Evolutionary conservation across 2,888 invertebrate species (phyloP), one percentile per base, ranked within the genome.

Genomic region (Drosophila acutilabella): DNA sequence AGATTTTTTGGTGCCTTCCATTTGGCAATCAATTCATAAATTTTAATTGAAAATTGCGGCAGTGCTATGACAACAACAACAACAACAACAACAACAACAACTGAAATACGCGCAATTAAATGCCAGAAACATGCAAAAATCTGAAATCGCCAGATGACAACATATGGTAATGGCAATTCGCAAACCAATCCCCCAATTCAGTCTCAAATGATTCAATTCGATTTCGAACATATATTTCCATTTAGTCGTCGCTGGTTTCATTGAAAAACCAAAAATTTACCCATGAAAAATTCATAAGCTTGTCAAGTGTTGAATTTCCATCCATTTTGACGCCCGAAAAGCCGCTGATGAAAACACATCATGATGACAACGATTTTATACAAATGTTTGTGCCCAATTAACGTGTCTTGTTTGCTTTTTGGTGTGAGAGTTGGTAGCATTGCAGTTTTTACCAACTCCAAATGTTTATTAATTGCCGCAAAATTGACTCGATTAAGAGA

Each of bases 31-130:
- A 66, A 84, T 83, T 82, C 83, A 86, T 82, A 80, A 78, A 82
- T 86, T 83, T 81, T 88, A 85, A 83, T 83, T 88, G 88, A 72
- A 88, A 88, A 79, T 71, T 85, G 69, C 60, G 79, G 74, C 74
- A 62, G 41, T 61, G 48, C 65, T 66, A 42, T 44, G 44, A 26
- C 30, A 41, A 52, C 41, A 48, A 20, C 41, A 45, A 23, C 13
- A n/a, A 30, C 7, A 16, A 26, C 41, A 40, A 53, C n/a, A 20
- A 38, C 36, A 38, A 30, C 33, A 18, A 11, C 16, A 30, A 53
- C 38, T 11, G 52, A 71, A 77, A 77, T 64, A 56, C 68, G 59
- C 57, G 69, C 81, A 87, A 81, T 83, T 87, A 83, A 72, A 79
- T 84, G 67, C 64, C 79, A 81, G 79, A 88, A 74, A 71, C 69